phyloP scores from a whole-genome alignment of 2,888 invertebrate genomes.

The Lasioglossum calceatum region DNA sequence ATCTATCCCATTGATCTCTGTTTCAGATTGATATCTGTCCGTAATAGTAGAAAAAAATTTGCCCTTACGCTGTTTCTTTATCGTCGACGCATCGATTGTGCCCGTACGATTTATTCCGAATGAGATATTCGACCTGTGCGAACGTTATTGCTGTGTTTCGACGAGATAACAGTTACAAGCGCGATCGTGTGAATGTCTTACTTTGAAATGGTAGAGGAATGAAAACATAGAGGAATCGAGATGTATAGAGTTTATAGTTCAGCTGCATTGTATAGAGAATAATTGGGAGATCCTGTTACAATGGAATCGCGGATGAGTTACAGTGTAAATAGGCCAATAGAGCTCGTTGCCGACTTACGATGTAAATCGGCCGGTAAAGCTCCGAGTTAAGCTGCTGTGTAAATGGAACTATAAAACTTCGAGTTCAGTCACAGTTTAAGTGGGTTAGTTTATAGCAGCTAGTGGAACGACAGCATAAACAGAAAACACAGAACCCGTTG shows the following conservation, averaged over 20 bases:
- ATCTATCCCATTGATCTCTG: neutral
- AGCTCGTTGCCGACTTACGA: neutral
- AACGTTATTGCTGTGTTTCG: neutral
- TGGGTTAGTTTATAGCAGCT: neutral
- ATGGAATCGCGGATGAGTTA: neutral
- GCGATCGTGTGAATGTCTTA: neutral
- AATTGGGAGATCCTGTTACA: neutral
- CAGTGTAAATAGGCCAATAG: neutral
- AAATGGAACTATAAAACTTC: slow-evolving; percentile 6
- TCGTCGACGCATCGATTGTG: neutral
- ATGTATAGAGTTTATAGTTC: neutral
- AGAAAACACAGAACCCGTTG: neutral
- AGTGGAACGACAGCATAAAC: neutral
- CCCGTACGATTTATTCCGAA: neutral
- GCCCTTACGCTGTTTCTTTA: neutral
- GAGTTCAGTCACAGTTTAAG: neutral
- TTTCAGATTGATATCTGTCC: neutral
- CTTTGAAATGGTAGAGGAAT: neutral
- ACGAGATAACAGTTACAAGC: neutral
- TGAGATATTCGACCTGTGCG: neutral
- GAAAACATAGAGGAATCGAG: neutral
- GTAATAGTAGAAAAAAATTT: neutral
- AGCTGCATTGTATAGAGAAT: neutral
- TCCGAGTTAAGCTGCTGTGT: neutral
- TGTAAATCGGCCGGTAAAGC: slow-evolving; percentile 3